phyloP scores from a whole-genome alignment of 2,888 invertebrate species.

The Seladonia tumulorum region DNA sequence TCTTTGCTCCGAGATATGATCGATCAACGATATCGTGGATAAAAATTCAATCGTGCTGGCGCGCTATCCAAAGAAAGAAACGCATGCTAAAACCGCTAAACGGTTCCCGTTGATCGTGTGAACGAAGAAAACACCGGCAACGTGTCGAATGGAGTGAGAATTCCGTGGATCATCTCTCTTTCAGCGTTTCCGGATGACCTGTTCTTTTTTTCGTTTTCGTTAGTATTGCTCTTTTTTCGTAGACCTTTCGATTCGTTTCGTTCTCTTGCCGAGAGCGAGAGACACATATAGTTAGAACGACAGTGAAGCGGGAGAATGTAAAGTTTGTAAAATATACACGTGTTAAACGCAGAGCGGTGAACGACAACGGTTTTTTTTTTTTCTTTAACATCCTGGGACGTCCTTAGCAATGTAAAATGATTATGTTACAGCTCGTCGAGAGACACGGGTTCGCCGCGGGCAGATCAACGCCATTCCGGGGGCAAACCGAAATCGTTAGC shows the following conservation, averaged over 20 bases:
- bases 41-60: not conserved
- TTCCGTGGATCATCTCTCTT: slow-evolving; percentile 41
- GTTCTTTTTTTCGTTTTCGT: slow-evolving; percentile 28
- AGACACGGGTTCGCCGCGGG: not conserved
- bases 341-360: slow-evolving; percentile 46
- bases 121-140: not conserved
- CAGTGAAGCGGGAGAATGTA: slow-evolving; percentile 34
- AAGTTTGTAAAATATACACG: slow-evolving; percentile 58
- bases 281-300: slow-evolving; percentile 18
- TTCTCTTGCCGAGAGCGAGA: slow-evolving; percentile 1
- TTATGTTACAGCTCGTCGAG: slow-evolving; percentile 33
- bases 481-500: slow-evolving; percentile 13
- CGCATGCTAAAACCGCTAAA: not conserved
- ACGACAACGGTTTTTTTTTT: slow-evolving; percentile 10
- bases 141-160: slow-evolving; percentile 60
- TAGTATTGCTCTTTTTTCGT: slow-evolving; percentile 64
- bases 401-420: slow-evolving; percentile 51
- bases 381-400: not conserved
- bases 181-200: slow-evolving; percentile 39
- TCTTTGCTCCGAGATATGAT: not conserved
- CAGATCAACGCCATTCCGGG: not conserved
- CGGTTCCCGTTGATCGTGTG: slow-evolving; percentile 1
- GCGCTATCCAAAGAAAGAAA: not conserved
- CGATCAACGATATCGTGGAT: not conserved
- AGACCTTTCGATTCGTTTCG: slow-evolving; percentile 48